Percentiles rank a stretch among this genome's conserved stretches.
phyloP scores from a whole-genome alignment of 2,797 vertebrate genomes.

The Sibirionetta formosa region DNA sequence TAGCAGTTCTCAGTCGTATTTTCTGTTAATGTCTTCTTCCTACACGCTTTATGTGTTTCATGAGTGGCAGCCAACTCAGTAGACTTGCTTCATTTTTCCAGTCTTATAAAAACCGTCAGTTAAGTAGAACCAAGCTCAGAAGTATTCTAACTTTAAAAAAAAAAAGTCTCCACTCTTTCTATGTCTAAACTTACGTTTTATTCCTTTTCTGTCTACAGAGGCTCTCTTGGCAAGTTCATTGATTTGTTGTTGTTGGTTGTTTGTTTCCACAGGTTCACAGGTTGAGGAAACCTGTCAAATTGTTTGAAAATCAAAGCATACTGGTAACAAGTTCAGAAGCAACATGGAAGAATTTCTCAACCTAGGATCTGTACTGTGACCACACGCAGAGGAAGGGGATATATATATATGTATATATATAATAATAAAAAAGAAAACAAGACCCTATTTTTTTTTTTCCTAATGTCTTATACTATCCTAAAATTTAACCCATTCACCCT shows the following conservation, averaged over 20 bases:
- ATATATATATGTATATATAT: neutral
- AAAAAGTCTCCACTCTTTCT: neutral
- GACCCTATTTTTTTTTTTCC: neutral
- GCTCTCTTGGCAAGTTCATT: neutral
- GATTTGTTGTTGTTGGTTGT: neutral
- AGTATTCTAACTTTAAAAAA: neutral
- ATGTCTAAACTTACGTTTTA: neutral
- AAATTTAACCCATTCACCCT: neutral
- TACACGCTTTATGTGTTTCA: neutral
- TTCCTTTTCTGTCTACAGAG: neutral
- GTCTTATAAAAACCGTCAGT: neutral
- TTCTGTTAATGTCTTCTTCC: neutral
- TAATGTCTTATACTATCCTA: neutral
- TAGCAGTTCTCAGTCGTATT: neutral
- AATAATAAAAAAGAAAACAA: neutral
- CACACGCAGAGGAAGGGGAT: neutral
- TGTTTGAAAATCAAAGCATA: neutral
- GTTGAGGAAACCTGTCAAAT: neutral
- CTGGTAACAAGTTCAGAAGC: neutral
- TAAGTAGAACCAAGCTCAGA: neutral
- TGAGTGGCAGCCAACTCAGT: neutral
- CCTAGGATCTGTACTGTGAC: neutral
- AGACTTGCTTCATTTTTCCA: neutral
- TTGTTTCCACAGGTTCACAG: neutral
- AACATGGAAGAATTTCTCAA: neutral